Percentiles rank a stretch among this genome's conserved stretches.
These are phyloP conservation scores for Oryzias dopingdopingensis DNA, from an alignment of 2,797 vertebrate species.

Conservation along the genomic window DNA sequence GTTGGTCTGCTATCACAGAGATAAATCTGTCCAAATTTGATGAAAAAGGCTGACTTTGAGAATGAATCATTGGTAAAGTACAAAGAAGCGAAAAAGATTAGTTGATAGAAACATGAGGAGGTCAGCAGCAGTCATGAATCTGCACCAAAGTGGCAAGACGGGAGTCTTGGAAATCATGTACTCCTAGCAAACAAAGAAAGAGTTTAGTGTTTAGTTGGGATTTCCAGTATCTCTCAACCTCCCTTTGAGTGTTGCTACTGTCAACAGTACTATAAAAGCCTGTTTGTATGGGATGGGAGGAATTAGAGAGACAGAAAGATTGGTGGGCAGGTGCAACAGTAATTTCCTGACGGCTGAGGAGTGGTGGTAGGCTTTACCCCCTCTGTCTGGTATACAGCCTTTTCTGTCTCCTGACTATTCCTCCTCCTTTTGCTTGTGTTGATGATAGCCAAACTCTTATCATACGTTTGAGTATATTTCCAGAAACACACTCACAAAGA, in stretches of 20 bases:
- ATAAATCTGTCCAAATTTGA: slow-evolving; percentile 36
- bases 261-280: slow-evolving; percentile 56
- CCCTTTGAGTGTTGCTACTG: slow-evolving; percentile 64
- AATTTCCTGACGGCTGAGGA: slow-evolving; percentile 50
- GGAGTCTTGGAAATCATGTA: slow-evolving; percentile 19
- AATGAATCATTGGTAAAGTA: slow-evolving; percentile 24
- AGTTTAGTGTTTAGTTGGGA: slow-evolving; percentile 23
- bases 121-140: slow-evolving; percentile 23
- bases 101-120: slow-evolving; percentile 5
- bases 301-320: neutral
- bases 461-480: slow-evolving; percentile 26
- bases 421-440: slow-evolving; percentile 24
- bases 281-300: slow-evolving; percentile 47
- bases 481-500: slow-evolving; percentile 21
- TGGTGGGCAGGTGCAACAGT: slow-evolving; percentile 64
- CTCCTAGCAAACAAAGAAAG: slow-evolving; percentile 19
- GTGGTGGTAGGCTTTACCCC: slow-evolving; percentile 42
- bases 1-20: slow-evolving; percentile 1
- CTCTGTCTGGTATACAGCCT: slow-evolving; percentile 41
- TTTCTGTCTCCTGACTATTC: slow-evolving; percentile 29
- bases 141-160: neutral
- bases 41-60: slow-evolving; percentile 10
- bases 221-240: slow-evolving; percentile 45
- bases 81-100: slow-evolving; percentile 19
- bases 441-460: slow-evolving; percentile 30